phyloP scores from a whole-genome alignment of 2,113 vertebrate genomes.

The Noctilio leporinus region DNA sequence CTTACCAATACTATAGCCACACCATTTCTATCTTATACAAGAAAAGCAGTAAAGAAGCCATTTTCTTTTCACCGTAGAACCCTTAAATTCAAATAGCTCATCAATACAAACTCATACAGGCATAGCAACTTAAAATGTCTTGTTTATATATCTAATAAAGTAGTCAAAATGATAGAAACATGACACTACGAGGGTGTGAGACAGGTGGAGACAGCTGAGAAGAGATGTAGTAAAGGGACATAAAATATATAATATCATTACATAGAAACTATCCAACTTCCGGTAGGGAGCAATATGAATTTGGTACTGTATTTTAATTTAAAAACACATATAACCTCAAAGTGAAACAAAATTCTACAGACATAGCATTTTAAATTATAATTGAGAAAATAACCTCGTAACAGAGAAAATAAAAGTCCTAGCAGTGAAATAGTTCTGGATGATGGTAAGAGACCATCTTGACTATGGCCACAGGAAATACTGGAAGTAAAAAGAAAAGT shows the following conservation, averaged over 20 bases:
- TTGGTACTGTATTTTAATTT: background rate
- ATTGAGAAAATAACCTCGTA: background rate
- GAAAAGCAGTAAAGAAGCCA: background rate
- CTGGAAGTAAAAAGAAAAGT: background rate
- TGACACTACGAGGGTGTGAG: background rate
- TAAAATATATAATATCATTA: background rate
- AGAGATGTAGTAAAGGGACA: background rate
- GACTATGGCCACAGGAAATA: background rate
- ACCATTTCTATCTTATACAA: background rate
- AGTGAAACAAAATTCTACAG: background rate
- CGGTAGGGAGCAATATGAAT: background rate
- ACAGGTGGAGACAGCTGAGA: background rate
- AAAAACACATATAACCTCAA: background rate
- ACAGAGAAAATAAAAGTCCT: background rate
- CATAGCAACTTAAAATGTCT: background rate
- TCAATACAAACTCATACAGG: background rate
- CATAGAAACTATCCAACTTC: background rate
- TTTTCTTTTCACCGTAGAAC: background rate
- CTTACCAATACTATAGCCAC: background rate
- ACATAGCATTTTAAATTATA: background rate
- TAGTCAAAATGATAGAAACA: background rate
- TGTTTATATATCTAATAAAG: background rate
- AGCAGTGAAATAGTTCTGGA: background rate
- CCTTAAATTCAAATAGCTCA: slow-evolving; percentile 8
- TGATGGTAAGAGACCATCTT: background rate